phyloP scores from a whole-genome alignment of 2,797 vertebrate genomes.

The Sparus aurata region DNA sequence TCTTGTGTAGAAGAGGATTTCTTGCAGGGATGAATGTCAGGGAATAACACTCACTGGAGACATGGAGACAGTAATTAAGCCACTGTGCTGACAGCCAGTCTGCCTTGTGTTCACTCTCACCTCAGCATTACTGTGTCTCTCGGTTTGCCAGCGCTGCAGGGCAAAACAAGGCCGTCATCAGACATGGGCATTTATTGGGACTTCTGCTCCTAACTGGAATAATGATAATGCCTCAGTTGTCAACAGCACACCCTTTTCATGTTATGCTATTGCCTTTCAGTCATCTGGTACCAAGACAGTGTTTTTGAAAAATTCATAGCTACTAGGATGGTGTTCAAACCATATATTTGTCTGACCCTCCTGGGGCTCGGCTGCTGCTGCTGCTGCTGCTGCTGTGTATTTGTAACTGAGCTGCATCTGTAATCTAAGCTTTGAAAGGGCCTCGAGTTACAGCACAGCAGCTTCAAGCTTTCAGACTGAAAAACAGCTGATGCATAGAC shows the following conservation, averaged over 20 bases:
- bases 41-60: conserved; percentile 63
- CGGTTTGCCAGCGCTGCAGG: conserved; percentile 49
- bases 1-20: conserved; percentile 64
- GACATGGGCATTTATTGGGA: conserved; percentile 19
- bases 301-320: neutral
- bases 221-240: neutral
- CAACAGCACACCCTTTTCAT: neutral
- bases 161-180: conserved; percentile 37
- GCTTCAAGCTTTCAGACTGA: conserved; percentile 26
- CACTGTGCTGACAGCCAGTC: conserved; percentile 72
- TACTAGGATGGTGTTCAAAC: neutral
- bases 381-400: conserved; percentile 34
- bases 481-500: conserved; percentile 58
- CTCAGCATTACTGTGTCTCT: conserved; percentile 62
- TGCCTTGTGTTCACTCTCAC: conserved; percentile 59
- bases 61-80: conserved; percentile 79
- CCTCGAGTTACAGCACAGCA: conserved; percentile 49
- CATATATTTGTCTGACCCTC: conserved; percentile 6
- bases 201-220: conserved; percentile 7
- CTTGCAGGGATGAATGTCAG: conserved; percentile 73
- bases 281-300: neutral
- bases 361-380: conserved; percentile 2
- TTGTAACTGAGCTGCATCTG: conserved; percentile 54
- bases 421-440: conserved; percentile 59
- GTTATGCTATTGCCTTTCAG: neutral